Conservation (phyloP, 1,140 invertebrate species). For the Goniozus legneri region DNA sequence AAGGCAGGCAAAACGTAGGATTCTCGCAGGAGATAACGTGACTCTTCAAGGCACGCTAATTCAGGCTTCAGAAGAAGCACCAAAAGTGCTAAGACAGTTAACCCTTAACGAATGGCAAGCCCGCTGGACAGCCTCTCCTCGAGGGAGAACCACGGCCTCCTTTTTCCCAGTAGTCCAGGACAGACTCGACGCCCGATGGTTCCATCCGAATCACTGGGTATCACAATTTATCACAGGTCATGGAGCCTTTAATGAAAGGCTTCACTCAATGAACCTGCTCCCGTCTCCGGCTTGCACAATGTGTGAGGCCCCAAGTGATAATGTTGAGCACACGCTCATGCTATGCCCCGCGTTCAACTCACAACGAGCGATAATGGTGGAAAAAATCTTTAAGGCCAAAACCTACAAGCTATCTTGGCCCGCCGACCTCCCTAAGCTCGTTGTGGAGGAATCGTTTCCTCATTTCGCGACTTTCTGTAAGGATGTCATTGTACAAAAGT, state of each 20-base stretch:
- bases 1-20: neutral
- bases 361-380: too few species aligned
- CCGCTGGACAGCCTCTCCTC: neutral
- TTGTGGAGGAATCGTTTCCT: too few species aligned
- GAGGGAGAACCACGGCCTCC: conserved; percentile 1
- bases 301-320: too few species aligned
- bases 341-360: too few species aligned
- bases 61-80: neutral
- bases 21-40: neutral
- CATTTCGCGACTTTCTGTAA: too few species aligned
- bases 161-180: conserved; percentile 8
- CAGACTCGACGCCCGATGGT: neutral
- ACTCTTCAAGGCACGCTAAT: neutral
- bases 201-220: neutral
- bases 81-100: neutral
- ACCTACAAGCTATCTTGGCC: too few species aligned
- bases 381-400: too few species aligned
- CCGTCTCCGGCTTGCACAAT: neutral
- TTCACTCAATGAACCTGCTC: neutral
- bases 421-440: too few species aligned
- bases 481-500: too few species aligned
- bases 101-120: conserved; percentile 9
- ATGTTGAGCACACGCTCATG: too few species aligned
- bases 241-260: neutral
- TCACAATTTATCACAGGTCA: conserved; percentile 9